Percentiles rank a stretch among this genome's conserved stretches.
phyloP scores from a whole-genome alignment of 2,797 vertebrate genomes.

The Xiphorhynchus erythropygius region DNA sequence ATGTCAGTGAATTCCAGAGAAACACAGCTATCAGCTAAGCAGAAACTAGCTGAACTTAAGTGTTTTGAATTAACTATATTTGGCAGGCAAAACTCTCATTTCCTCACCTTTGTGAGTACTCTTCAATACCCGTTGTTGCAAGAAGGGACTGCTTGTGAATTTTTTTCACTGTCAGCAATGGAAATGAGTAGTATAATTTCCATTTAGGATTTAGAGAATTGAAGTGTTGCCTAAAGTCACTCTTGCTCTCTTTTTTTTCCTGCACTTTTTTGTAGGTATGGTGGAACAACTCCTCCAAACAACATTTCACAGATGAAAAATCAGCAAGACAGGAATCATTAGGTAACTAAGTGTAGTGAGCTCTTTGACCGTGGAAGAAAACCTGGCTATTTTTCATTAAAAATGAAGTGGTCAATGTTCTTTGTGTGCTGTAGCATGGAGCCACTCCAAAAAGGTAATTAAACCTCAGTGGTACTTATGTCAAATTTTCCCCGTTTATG shows the following conservation, averaged over 20 bases:
- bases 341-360: not conserved
- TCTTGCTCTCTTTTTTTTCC: not conserved
- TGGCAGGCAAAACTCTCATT: not conserved
- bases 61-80: not conserved
- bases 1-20: not conserved
- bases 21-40: not conserved
- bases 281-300: not conserved
- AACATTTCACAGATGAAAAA: not conserved
- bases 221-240: not conserved
- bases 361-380: not conserved
- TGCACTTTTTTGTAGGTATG: not conserved
- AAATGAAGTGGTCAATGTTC: not conserved
- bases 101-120: not conserved
- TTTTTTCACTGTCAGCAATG: not conserved
- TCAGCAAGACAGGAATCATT: not conserved
- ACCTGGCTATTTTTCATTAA: not conserved
- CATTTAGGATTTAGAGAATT: not conserved
- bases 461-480: not conserved
- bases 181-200: not conserved
- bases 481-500: not conserved
- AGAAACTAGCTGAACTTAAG: not conserved
- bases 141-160: not conserved
- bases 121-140: not conserved
- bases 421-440: not conserved
- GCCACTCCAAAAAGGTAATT: constrained; percentile 15